Base-by-base conservation (phyloP, 2,797 vertebrate genomes). In the Streptopelia turtur region DNA sequence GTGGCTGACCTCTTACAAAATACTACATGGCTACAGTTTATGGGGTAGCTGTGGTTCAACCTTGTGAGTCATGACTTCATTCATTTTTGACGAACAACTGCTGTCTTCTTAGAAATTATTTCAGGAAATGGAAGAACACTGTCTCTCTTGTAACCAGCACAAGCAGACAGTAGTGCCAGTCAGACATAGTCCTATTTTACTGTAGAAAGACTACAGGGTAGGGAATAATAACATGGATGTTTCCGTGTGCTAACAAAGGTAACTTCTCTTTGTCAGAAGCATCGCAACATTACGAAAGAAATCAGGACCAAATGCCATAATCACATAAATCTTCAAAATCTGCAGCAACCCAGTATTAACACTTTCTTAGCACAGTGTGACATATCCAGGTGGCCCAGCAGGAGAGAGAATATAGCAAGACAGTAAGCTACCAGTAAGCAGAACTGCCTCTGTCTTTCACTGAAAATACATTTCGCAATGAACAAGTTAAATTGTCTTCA, bases 401-500 rank as follows among this genome's bases (percentile, higher is more conserved):
- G n/a, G 27, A 83, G 45, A 86, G 47, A 93, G 56, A 89, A 86
- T 94, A 92, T 27, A 92, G 24, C 9, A 61, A 6, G 10, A 43
- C 35, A 68, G 43, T 23, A 90, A 94, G 69, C n/a, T 63, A 55
- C 22, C 17, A 74, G 39, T 24, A 41, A 87, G 59, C 87, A 95
- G 74, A 93, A 70, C 35, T 68, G 75, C 49, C 33, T 49, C 89
- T 52, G 10, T 57, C 59, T 76, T 80, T 39, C 20, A 18, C 31
- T 61, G 79, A 63, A 86, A 81, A 83, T 50, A 13, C 43, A 31
- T 90, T 93, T 52, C 86, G 21, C 71, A 79, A 21, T 23, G 17
- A 92, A 70, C 31, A 72, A 90, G 63, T 82, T 89, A 76, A 90
- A 83, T 84, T 90, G 18, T 20, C 45, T 88, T 75, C 87, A 11